A percentile compares a stretch with the other conserved stretches of the same genome.
Evolutionary conservation across 2,113 vertebrate species (phyloP).

Genomic region (Heterocephalus glaber): DNA sequence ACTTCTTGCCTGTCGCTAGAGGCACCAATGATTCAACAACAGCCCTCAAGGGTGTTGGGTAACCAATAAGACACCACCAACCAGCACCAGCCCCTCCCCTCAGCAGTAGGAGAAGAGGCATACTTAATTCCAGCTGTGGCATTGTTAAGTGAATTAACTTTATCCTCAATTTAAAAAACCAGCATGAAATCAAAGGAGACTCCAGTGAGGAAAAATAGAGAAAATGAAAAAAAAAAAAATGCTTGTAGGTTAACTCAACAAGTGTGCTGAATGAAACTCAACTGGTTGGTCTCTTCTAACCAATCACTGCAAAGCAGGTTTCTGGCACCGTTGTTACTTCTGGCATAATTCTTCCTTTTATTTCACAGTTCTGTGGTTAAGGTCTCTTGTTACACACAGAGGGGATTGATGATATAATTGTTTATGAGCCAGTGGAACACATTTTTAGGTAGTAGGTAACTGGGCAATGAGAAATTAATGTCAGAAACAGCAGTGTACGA

Average conservation of each 20-base stretch:
- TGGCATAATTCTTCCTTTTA: slow-evolving; percentile 76
- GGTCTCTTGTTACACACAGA: slow-evolving; percentile 76
- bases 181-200: slow-evolving; percentile 89
- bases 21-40: slow-evolving; percentile 83
- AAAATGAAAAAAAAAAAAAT: slow-evolving; percentile 78
- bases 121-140: slow-evolving; percentile 89
- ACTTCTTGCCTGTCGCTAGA: slow-evolving; percentile 86
- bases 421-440: slow-evolving; percentile 73
- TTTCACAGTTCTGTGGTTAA: slow-evolving; percentile 62
- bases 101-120: slow-evolving; percentile 74
- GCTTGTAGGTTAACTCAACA: slow-evolving; percentile 80
- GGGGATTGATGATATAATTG: slow-evolving; percentile 58
- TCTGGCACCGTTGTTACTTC: slow-evolving; percentile 70
- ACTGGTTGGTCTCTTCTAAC: slow-evolving; percentile 78
- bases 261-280: slow-evolving; percentile 78
- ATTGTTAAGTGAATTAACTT: slow-evolving; percentile 88
- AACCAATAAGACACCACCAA: slow-evolving; percentile 81
- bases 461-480: slow-evolving; percentile 56
- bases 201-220: slow-evolving; percentile 78
- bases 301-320: slow-evolving; percentile 76
- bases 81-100: slow-evolving; percentile 78
- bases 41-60: slow-evolving; percentile 82
- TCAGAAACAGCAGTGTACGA: slow-evolving; percentile 48
- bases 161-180: slow-evolving; percentile 91
- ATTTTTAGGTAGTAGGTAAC: slow-evolving; percentile 59